Percentiles rank a stretch among this genome's conserved stretches.
These are phyloP conservation scores for Epinephelus moara DNA, from an alignment of 2,113 vertebrate genomes.

Conservation along the genomic window DNA sequence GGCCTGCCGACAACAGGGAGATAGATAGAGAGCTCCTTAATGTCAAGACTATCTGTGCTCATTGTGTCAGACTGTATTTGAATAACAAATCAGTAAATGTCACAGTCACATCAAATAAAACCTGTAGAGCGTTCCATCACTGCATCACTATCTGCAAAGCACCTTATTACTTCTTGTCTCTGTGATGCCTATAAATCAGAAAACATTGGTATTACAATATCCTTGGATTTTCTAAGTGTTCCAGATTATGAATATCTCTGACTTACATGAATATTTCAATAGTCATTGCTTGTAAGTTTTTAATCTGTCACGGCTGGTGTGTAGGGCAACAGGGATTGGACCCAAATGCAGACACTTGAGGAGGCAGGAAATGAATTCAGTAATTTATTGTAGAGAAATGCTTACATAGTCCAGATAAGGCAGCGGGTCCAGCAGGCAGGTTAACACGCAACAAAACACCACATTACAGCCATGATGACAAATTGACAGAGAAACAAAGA, in stretches of 20 bases:
- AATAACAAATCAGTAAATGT: constrained; percentile 70
- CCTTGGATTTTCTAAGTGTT: not conserved
- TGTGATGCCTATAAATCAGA: constrained; percentile 17
- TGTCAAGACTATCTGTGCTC: constrained; percentile 51
- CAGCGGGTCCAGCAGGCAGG: too few species aligned
- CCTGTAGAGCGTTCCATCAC: constrained; percentile 12
- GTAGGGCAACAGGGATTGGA: too few species aligned
- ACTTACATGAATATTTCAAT: constrained; percentile 25
- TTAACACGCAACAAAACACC: too few species aligned
- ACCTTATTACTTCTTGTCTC: constrained; percentile 36
- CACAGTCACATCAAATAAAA: constrained; percentile 51
- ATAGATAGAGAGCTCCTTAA: constrained; percentile 32
- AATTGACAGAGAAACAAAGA: too few species aligned
- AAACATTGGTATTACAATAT: constrained; percentile 27
- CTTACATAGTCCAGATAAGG: too few species aligned
- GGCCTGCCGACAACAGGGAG: not conserved
- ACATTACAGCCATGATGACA: too few species aligned
- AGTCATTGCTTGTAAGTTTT: constrained; percentile 10
- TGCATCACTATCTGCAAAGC: constrained; percentile 12
- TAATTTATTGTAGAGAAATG: too few species aligned
- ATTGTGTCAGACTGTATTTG: constrained; percentile 62
- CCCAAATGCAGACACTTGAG: too few species aligned
- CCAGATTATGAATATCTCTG: not conserved
- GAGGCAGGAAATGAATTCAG: too few species aligned
- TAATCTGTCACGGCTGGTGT: not conserved